A percentile compares a stretch with the other conserved stretches of the same genome.
These are phyloP conservation scores for Lobophora halterata DNA, from an alignment of 2,888 invertebrate species.

Conservation along the genomic window DNA sequence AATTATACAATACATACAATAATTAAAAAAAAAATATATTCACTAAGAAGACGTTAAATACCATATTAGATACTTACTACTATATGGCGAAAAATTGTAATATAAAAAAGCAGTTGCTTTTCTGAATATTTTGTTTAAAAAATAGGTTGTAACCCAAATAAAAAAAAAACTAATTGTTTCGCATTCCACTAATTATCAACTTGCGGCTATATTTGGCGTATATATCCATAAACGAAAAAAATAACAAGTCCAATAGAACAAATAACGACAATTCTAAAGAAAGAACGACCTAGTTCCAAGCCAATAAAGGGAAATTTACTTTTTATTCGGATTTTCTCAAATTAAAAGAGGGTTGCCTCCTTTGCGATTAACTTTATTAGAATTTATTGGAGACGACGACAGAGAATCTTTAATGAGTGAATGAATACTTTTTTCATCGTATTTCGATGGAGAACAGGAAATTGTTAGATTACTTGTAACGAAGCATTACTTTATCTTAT, in stretches of 20 bases:
- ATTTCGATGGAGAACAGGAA: slow-evolving; percentile 34
- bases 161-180: too few relatives aligned
- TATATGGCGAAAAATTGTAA: too few relatives aligned
- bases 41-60: too few relatives aligned
- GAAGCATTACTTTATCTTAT: too few relatives aligned
- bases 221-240: too few relatives aligned
- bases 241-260: slow-evolving; percentile 25
- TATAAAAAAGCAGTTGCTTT: too few relatives aligned
- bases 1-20: too few relatives aligned
- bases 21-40: too few relatives aligned
- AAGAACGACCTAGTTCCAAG: slow-evolving; percentile 41
- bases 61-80: too few relatives aligned
- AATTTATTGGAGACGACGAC: slow-evolving; percentile 62
- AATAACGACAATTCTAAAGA: slow-evolving; percentile 29
- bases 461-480: slow-evolving; percentile 1
- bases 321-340: slow-evolving; percentile 43
- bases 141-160: slow-evolving; percentile 1
- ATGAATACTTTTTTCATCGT: slow-evolving; percentile 43
- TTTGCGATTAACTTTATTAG: slow-evolving; percentile 69
- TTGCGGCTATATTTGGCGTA: too few relatives aligned
- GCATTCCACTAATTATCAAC: too few relatives aligned
- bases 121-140: too few relatives aligned
- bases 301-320: slow-evolving; percentile 46
- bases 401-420: slow-evolving; percentile 56
- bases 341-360: slow-evolving; percentile 57